Conservation (phyloP, 1,140 invertebrate species). For the Drosophila busckii region DNA sequence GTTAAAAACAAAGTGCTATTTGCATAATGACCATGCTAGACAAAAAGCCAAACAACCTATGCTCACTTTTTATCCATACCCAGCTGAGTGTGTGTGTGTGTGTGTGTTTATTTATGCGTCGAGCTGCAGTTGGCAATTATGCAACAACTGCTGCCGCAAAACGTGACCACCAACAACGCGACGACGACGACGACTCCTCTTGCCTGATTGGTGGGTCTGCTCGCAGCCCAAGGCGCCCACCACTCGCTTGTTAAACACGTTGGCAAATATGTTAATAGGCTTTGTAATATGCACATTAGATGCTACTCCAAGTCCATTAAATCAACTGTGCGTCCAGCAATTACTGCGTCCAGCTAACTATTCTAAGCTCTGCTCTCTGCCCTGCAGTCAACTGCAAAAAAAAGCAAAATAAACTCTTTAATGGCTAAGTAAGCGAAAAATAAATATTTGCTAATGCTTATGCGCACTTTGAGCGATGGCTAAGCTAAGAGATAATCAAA, state of each 20-base stretch:
- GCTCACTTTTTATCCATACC: not conserved
- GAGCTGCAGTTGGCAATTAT: constrained; percentile 71
- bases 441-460: too few relatives aligned
- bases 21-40: constrained; percentile 66
- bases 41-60: constrained; percentile 60
- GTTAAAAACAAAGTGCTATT: constrained; percentile 71
- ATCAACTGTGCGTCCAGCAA: constrained; percentile 36
- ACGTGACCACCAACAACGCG: constrained; percentile 68
- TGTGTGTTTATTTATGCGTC: constrained; percentile 53
- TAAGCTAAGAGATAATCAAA: too few relatives aligned
- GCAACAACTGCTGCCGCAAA: constrained; percentile 52
- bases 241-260: constrained; percentile 31
- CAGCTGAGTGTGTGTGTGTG: constrained; percentile 20
- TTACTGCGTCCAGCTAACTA: constrained; percentile 22
- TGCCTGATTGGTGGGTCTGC: constrained; percentile 39
- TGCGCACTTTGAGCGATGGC: too few relatives aligned
- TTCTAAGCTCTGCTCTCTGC: too few relatives aligned
- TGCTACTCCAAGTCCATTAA: constrained; percentile 60
- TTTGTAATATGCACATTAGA: constrained; percentile 72
- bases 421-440: too few relatives aligned
- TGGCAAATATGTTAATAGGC: constrained; percentile 70
- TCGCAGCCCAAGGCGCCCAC: too few relatives aligned
- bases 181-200: constrained; percentile 1
- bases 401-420: too few relatives aligned
- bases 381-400: too few relatives aligned